A percentile compares a stretch with the other conserved stretches of the same genome.
phyloP scores from a whole-genome alignment of 2,888 invertebrate species.

The Aleiodes testaceus region DNA sequence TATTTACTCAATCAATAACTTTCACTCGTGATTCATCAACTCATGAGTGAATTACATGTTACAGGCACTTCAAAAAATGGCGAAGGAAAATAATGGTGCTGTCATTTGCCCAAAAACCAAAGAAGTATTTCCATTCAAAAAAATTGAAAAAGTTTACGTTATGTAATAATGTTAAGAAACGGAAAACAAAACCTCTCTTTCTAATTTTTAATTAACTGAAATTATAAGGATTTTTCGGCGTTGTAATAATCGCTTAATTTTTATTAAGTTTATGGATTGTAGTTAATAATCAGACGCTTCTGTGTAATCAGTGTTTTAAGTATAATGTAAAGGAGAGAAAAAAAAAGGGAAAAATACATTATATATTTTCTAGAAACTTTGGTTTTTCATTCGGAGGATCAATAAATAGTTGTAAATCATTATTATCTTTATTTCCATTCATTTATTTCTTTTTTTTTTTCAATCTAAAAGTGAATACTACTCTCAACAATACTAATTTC shows the following conservation, averaged over 20 bases:
- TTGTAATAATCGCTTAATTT: background rate
- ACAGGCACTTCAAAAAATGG: constrained; percentile 92
- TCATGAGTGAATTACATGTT: constrained; percentile 55
- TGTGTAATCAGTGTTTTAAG: constrained; percentile 32
- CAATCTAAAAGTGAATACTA: constrained; percentile 6
- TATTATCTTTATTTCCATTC: background rate
- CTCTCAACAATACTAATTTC: constrained; percentile 9
- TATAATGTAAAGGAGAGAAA: constrained; percentile 32
- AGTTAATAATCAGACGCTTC: constrained; percentile 13
- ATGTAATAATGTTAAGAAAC: constrained; percentile 80
- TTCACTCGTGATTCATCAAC: background rate
- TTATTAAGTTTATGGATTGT: constrained; percentile 6
- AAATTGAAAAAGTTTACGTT: constrained; percentile 97
- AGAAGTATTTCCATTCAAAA: constrained; percentile 90
- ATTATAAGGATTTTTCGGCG: background rate
- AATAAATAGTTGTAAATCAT: background rate
- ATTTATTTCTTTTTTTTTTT: constrained; percentile 2
- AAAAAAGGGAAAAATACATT: constrained; percentile 27
- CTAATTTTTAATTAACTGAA: background rate
- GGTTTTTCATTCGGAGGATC: background rate
- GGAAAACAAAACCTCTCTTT: background rate
- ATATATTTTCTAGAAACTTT: constrained; percentile 43
- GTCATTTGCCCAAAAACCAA: constrained; percentile 96
- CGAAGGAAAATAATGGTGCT: constrained; percentile 90
- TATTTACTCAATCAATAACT: background rate